Conservation (phyloP, 2,797 vertebrate species). For the Picus viridis region DNA sequence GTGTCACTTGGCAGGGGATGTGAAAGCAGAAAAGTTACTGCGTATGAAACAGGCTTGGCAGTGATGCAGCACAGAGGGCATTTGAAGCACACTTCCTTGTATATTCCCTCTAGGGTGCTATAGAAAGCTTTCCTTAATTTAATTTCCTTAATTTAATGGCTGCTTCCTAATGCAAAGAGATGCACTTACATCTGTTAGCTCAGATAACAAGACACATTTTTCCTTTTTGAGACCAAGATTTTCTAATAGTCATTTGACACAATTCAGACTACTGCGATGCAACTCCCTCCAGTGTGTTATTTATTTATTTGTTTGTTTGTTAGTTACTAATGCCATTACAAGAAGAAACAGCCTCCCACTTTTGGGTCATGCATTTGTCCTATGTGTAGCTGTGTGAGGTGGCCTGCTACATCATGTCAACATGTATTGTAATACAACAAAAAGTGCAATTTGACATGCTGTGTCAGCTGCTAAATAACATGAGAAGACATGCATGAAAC, state of each 20-base stretch:
- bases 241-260: neutral
- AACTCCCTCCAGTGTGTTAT: neutral
- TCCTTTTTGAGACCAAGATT: neutral
- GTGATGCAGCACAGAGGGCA: neutral
- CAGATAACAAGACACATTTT: conserved; percentile 12
- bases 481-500: neutral
- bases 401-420: neutral
- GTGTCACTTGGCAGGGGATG: conserved; percentile 2
- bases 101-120: conserved; percentile 24
- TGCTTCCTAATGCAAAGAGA: conserved; percentile 64
- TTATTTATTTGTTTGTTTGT: conserved; percentile 34
- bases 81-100: neutral
- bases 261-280: neutral
- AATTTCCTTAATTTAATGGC: conserved; percentile 46
- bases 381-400: neutral
- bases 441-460: neutral
- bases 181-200: conserved; percentile 26
- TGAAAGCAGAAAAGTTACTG: neutral
- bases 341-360: neutral
- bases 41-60: conserved; percentile 8
- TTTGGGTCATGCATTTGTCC: neutral
- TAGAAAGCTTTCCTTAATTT: conserved; percentile 21
- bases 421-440: neutral
- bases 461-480: neutral
- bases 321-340: neutral